Conservation (phyloP, 2,888 invertebrate genomes). For the Phrixothrix hirtus region DNA sequence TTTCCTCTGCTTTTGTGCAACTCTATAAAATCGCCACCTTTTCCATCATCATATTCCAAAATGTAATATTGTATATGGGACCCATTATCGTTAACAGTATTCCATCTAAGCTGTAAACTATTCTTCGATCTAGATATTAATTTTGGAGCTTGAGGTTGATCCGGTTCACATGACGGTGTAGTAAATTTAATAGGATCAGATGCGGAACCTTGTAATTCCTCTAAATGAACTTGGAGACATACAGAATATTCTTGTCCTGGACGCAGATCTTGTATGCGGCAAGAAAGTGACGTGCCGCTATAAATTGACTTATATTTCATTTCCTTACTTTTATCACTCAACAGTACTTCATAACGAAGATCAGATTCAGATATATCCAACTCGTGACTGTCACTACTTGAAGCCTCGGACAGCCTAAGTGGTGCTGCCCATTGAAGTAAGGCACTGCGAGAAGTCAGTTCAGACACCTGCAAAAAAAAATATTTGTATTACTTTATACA, state of each 20-base stretch:
- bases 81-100: conserved; percentile 77
- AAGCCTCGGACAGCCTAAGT: conserved; percentile 56
- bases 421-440: conserved; percentile 82
- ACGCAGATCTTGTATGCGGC: conserved; percentile 80
- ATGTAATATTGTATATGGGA: conserved; percentile 75
- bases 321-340: conserved; percentile 77
- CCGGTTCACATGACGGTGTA: conserved; percentile 82
- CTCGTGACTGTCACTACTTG: conserved; percentile 58
- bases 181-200: conserved; percentile 79
- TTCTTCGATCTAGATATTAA: conserved; percentile 72
- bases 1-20: conserved; percentile 73
- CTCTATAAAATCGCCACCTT: conserved; percentile 70
- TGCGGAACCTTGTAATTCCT: conserved; percentile 73
- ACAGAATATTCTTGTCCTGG: conserved; percentile 89
- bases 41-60: conserved; percentile 77
- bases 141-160: conserved; percentile 72
- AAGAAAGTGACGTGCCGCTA: conserved; percentile 74
- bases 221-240: conserved; percentile 76
- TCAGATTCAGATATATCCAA: conserved; percentile 64
- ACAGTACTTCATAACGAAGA: conserved; percentile 78
- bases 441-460: conserved; percentile 82
- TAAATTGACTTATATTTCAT: conserved; percentile 85
- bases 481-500: neutral
- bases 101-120: conserved; percentile 72
- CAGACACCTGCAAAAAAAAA: conserved; percentile 71